These are phyloP conservation scores for Cephus pygmeus DNA, from an alignment of 2,888 invertebrate species.

Conservation along the genomic window DNA sequence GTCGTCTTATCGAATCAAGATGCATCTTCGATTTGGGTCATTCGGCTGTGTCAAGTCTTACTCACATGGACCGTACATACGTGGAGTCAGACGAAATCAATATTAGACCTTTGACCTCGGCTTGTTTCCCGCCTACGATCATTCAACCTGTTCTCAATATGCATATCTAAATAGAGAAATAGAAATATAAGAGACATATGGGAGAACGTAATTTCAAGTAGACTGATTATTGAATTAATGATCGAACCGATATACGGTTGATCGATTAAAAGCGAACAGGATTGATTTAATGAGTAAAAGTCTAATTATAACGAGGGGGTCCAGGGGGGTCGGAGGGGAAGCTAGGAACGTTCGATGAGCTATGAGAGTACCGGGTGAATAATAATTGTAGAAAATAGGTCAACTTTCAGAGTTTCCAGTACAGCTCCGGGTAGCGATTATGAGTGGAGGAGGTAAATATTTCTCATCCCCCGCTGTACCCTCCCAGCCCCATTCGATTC, in stretches of 20 bases:
- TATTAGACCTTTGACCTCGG: neutral
- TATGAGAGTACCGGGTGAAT: neutral
- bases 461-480: neutral
- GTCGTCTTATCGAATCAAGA: neutral
- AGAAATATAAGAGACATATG: neutral
- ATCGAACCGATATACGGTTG: neutral
- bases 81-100: neutral
- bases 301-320: neutral
- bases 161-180: neutral
- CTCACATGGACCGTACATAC: neutral
- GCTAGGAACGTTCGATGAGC: neutral
- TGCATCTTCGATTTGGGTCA: neutral
- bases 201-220: neutral
- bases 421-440: neutral
- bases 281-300: neutral
- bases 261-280: neutral
- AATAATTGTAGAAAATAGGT: neutral
- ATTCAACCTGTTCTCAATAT: neutral
- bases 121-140: neutral
- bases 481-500: neutral
- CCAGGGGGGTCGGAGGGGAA: too few relatives aligned
- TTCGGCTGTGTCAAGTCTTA: neutral
- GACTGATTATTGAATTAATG: neutral
- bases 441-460: neutral
- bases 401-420: neutral